Conservation (phyloP, 53 echinoderm and acorn worm genomes). For the Hippasteria phrygiana region DNA sequence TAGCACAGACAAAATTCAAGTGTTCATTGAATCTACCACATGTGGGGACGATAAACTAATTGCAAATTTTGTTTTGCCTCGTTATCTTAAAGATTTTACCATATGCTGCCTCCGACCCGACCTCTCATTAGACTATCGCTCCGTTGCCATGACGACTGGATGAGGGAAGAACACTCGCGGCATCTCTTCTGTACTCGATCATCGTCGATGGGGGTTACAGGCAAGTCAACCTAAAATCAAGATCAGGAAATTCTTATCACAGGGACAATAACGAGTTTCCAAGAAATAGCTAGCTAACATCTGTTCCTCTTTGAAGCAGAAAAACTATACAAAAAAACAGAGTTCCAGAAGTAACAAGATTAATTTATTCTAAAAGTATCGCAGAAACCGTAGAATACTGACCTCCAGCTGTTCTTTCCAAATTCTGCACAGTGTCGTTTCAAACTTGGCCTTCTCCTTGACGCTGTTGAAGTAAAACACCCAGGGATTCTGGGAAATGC, state of each 20-base stretch:
- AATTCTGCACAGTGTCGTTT: constrained; percentile 29
- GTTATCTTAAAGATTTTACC: constrained; percentile 55
- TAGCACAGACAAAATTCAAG: no score
- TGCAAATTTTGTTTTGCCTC: not conserved
- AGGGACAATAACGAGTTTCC: not conserved
- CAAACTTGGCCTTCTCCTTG: constrained; percentile 84
- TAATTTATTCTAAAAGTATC: not conserved
- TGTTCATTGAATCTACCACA: no score
- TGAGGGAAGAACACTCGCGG: constrained; percentile 75
- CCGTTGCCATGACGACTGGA: constrained; percentile 87
- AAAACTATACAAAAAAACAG: not conserved
- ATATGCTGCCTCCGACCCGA: constrained; percentile 78
- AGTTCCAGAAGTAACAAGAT: not conserved
- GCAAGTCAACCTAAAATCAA: constrained; percentile 70
- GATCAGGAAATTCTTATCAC: not conserved
- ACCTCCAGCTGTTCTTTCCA: constrained; percentile 67
- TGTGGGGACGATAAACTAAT: not conserved
- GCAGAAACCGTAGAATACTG: not conserved
- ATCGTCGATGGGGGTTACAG: constrained; percentile 55
- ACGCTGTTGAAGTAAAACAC: constrained; percentile 87
- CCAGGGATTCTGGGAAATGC: constrained; percentile 87
- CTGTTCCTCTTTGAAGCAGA: no score
- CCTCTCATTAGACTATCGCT: constrained; percentile 83
- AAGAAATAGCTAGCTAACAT: no score
- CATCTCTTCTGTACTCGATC: constrained; percentile 75